phyloP scores from a whole-genome alignment of 1,140 invertebrate species.

The Mizuhopecten yessoensis region DNA sequence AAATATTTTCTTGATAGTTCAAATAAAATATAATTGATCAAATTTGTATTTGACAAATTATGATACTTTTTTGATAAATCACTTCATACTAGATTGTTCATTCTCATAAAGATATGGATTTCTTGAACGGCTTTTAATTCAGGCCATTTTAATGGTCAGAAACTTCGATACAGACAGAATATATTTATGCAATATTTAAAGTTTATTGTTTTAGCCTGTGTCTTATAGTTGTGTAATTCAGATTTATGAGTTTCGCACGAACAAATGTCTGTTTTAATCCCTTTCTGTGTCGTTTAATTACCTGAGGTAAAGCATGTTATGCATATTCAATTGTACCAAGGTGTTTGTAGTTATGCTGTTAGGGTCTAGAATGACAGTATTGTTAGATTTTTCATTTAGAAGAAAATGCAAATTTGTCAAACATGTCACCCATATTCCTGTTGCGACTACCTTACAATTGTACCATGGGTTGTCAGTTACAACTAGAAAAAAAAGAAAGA shows the following conservation, averaged over 20 bases:
- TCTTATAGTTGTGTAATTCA: neutral
- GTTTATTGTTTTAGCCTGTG: neutral
- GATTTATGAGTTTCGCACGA: neutral
- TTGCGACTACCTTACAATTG: neutral
- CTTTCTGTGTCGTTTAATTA: neutral
- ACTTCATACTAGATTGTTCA: neutral
- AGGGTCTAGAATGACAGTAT: neutral
- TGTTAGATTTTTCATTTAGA: conserved; percentile 30
- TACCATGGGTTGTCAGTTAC: neutral
- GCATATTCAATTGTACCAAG: neutral
- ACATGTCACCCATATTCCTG: conserved; percentile 26
- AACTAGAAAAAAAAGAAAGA: neutral
- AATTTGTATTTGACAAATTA: conserved; percentile 28
- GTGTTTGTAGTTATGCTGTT: neutral
- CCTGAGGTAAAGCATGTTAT: neutral
- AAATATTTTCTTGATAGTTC: neutral
- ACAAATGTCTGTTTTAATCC: neutral
- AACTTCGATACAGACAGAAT: neutral
- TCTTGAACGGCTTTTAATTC: too few relatives aligned
- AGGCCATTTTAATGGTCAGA: neutral
- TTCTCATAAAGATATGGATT: neutral
- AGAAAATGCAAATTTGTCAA: conserved; percentile 39
- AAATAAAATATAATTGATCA: neutral
- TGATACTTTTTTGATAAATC: neutral
- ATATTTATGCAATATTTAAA: neutral